A percentile compares a stretch with the other conserved stretches of the same genome.
Evolutionary conservation across 1,140 invertebrate species (phyloP).

Genomic region (Pseudomyrmex flavicornis): DNA sequence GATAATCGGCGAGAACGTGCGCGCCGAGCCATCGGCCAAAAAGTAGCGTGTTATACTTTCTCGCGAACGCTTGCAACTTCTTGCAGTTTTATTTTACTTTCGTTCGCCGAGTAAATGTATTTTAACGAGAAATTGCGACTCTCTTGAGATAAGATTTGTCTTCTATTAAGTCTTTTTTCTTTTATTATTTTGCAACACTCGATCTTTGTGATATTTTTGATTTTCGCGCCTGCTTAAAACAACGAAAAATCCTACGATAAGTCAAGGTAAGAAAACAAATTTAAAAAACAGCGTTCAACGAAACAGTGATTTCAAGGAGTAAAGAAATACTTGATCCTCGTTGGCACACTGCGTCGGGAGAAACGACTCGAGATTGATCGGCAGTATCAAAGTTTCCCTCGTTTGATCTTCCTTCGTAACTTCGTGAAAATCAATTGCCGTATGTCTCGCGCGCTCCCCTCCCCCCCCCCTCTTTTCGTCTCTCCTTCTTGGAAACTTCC

Average conservation of each 20-base stretch:
- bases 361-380: constrained; percentile 55
- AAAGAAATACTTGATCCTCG: constrained; percentile 32
- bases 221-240: not conserved
- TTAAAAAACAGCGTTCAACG: no score
- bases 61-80: constrained; percentile 12
- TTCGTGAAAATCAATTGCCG: constrained; percentile 37
- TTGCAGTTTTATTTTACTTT: constrained; percentile 27
- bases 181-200: not conserved
- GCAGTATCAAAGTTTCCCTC: constrained; percentile 52
- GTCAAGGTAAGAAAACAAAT: no score
- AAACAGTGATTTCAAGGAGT: constrained; percentile 9
- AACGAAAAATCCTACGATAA: no score
- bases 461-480: no score
- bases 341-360: constrained; percentile 3
- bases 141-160: not conserved
- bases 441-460: constrained; percentile 35
- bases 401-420: constrained; percentile 59
- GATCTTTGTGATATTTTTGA: not conserved
- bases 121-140: not conserved
- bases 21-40: not conserved
- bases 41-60: not conserved
- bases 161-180: not conserved
- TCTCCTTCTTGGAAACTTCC: constrained; percentile 16
- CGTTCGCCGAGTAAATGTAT: no score
- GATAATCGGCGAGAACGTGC: constrained; percentile 31